phyloP scores from a whole-genome alignment of 2,888 invertebrate species.

The Exephanes ischioxanthus region DNA sequence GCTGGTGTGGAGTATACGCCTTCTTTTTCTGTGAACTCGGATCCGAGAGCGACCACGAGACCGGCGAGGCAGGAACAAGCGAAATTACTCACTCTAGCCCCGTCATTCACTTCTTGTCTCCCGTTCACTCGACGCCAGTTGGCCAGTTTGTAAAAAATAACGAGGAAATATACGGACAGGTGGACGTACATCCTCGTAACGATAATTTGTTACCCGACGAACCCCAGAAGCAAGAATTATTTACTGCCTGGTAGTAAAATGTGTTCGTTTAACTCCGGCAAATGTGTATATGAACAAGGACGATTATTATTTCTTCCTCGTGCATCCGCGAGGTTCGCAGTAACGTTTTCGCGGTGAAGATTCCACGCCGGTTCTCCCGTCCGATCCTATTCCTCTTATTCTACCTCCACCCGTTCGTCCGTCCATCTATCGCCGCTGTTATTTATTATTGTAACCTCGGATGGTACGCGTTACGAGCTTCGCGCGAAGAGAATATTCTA shows the following conservation, averaged over 20 bases:
- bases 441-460: slow-evolving; percentile 65
- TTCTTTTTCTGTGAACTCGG: slow-evolving; percentile 12
- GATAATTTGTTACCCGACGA: slow-evolving; percentile 53
- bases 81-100: slow-evolving; percentile 53
- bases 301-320: slow-evolving; percentile 54
- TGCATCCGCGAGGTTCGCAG: slow-evolving; percentile 14
- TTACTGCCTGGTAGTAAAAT: slow-evolving; percentile 64
- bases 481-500: slow-evolving; percentile 34
- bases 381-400: slow-evolving; percentile 32
- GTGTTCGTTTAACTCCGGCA: slow-evolving; percentile 54
- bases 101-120: slow-evolving; percentile 52
- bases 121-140: slow-evolving; percentile 43
- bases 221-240: slow-evolving; percentile 56
- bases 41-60: slow-evolving; percentile 4
- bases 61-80: slow-evolving; percentile 37
- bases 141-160: neutral
- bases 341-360: slow-evolving; percentile 48
- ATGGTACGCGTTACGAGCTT: slow-evolving; percentile 33
- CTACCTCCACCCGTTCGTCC: slow-evolving; percentile 41
- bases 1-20: neutral
- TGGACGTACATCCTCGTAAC: slow-evolving; percentile 15
- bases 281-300: slow-evolving; percentile 35
- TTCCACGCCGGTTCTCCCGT: slow-evolving; percentile 27
- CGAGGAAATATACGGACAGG: slow-evolving; percentile 5
- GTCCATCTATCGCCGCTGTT: slow-evolving; percentile 40